A percentile compares a stretch with the other conserved stretches of the same genome.
phyloP scores from a whole-genome alignment of 2,797 vertebrate species.

The Oophaga sylvatica region DNA sequence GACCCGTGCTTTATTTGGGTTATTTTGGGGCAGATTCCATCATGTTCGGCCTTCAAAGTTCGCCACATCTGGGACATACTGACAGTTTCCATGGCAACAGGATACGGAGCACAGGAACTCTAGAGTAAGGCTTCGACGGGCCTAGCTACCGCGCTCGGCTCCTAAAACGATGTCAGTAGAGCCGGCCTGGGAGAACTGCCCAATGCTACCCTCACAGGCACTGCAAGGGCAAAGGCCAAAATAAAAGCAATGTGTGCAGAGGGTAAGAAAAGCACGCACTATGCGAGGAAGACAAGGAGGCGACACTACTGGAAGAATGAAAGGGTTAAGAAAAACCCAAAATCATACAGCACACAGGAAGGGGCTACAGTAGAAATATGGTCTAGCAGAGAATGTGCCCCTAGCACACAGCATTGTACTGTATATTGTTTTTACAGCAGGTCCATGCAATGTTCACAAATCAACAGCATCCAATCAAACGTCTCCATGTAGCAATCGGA shows the following conservation, averaged over 20 bases:
- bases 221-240: neutral
- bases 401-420: too few species aligned
- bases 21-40: slow-evolving; percentile 76
- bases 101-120: slow-evolving; percentile 71
- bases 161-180: slow-evolving; percentile 10
- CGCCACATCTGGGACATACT: slow-evolving; percentile 75
- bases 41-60: slow-evolving; percentile 76
- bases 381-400: neutral
- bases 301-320: neutral
- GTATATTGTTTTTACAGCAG: too few species aligned
- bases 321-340: neutral
- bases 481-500: too few species aligned
- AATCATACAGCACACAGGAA: neutral
- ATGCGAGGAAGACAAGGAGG: neutral
- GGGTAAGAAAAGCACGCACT: neutral
- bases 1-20: slow-evolving; percentile 61
- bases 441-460: too few species aligned
- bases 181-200: slow-evolving; percentile 31
- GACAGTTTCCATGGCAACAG: slow-evolving; percentile 76
- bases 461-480: too few species aligned
- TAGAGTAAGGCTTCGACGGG: slow-evolving; percentile 58
- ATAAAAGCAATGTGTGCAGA: neutral
- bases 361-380: neutral
- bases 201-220: slow-evolving; percentile 35
- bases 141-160: slow-evolving; percentile 9